Conservation (phyloP, 2,888 invertebrate species). For the Venustoraphidia nigricollis region DNA sequence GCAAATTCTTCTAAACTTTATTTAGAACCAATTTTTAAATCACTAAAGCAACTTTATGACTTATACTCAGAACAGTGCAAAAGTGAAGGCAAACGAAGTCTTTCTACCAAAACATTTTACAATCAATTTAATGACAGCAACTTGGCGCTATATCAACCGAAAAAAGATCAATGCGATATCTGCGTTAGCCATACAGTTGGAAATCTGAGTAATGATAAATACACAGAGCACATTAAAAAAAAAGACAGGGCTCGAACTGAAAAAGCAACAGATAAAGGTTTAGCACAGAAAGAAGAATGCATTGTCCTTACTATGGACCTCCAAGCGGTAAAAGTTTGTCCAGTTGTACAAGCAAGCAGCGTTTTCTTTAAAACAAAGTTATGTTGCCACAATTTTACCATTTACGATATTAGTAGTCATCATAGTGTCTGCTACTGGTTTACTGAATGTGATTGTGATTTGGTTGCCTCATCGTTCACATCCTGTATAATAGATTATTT, state of each 20-base stretch:
- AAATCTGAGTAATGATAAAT: slow-evolving; percentile 5
- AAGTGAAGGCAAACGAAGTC: no score
- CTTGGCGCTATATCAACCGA: not conserved
- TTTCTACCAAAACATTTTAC: no score
- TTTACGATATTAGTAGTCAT: slow-evolving; percentile 8
- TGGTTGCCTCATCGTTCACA: slow-evolving; percentile 12
- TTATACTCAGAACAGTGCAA: no score
- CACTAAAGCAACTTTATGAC: no score
- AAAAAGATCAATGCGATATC: slow-evolving; percentile 9
- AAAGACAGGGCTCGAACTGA: slow-evolving; percentile 5
- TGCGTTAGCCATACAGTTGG: slow-evolving; percentile 7
- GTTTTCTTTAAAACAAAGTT: slow-evolving; percentile 9
- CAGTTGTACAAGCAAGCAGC: slow-evolving; percentile 2
- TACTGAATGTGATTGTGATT: slow-evolving; percentile 10
- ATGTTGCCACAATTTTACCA: slow-evolving; percentile 12
- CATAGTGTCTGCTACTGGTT: slow-evolving; percentile 11
- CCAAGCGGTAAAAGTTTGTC: slow-evolving; percentile 8
- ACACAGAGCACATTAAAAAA: slow-evolving; percentile 7
- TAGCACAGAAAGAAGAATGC: slow-evolving; percentile 2
- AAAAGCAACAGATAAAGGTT: slow-evolving; percentile 3
- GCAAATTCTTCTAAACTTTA: no score
- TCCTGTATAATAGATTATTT: slow-evolving; percentile 13
- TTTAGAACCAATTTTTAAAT: no score
- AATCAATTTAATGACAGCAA: no score
- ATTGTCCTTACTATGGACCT: slow-evolving; percentile 8